These are phyloP conservation scores for Drosophila emarginata DNA, from an alignment of 2,888 invertebrate species.

Conservation along the genomic window DNA sequence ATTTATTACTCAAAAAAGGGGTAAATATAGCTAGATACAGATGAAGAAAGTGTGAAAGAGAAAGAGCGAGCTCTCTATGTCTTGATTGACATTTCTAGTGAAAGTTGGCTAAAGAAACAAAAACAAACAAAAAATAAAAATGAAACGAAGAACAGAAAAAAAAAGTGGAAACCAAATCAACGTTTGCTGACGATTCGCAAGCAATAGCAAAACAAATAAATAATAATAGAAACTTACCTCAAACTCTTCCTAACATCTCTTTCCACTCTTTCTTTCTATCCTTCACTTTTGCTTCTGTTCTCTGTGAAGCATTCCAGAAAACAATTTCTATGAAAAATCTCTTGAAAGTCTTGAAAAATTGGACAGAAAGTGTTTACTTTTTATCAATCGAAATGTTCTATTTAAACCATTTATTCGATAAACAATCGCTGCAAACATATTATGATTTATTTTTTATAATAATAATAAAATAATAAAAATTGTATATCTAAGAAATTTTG, in stretches of 20 bases:
- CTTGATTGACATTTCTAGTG: conserved; percentile 61
- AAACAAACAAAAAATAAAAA: not conserved
- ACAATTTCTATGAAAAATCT: not conserved
- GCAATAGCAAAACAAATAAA: conserved; percentile 54
- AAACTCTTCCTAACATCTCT: not conserved
- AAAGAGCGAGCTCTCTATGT: not conserved
- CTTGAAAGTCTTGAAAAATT: too few species aligned
- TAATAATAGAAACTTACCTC: conserved; percentile 52
- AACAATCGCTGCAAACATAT: too few species aligned
- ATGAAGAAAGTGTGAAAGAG: not conserved
- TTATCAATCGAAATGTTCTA: too few species aligned
- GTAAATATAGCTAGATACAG: not conserved
- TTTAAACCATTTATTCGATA: too few species aligned
- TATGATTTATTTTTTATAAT: too few species aligned
- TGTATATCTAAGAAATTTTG: too few species aligned
- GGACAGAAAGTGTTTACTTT: too few species aligned
- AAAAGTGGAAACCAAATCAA: conserved; percentile 34
- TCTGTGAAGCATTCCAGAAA: not conserved
- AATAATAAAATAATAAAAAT: not conserved
- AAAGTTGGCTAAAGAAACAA: conserved; percentile 44
- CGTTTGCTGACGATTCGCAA: conserved; percentile 40
- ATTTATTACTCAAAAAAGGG: conserved; percentile 47
- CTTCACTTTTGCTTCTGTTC: not conserved
- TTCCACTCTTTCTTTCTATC: not conserved
- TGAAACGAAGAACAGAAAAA: not conserved